Percentiles rank a stretch among this genome's conserved stretches.
Evolutionary conservation across 2,797 vertebrate species (phyloP).

Genomic region (Monodelphis domestica): DNA sequence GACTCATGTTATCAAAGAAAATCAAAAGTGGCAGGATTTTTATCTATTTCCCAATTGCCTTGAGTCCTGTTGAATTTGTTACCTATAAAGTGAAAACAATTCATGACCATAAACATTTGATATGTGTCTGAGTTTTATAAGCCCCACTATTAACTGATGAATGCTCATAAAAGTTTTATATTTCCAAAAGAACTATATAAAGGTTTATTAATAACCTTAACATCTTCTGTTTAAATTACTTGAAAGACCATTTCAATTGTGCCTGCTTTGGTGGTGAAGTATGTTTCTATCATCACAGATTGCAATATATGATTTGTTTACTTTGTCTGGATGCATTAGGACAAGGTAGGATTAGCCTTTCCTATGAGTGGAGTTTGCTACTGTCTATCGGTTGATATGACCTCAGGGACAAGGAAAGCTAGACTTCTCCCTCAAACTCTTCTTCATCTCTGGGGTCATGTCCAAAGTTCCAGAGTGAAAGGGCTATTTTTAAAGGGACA

Average conservation of each 20-base stretch:
- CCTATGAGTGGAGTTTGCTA: not conserved
- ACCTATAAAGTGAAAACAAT: not conserved
- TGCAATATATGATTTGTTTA: not conserved
- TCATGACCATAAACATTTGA: not conserved
- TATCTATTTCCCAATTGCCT: not conserved
- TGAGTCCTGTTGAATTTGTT: not conserved
- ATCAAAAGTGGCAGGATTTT: constrained; percentile 3
- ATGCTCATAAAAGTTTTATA: not conserved
- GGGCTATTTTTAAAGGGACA: not conserved
- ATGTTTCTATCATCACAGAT: not conserved
- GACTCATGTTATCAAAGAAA: not conserved
- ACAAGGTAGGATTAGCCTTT: not conserved
- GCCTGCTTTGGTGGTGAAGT: not conserved
- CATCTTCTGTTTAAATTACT: not conserved
- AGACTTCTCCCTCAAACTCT: not conserved
- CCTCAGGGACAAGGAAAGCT: not conserved
- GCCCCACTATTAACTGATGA: not conserved
- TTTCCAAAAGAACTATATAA: constrained; percentile 10
- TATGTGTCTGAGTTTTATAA: not conserved
- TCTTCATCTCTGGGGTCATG: not conserved
- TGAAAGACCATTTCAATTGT: not conserved
- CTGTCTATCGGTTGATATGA: not conserved
- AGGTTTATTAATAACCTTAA: not conserved
- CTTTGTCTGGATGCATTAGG: not conserved
- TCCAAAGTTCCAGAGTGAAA: not conserved